phyloP scores from a whole-genome alignment of 2,113 vertebrate genomes.

The Nettapus auritus region DNA sequence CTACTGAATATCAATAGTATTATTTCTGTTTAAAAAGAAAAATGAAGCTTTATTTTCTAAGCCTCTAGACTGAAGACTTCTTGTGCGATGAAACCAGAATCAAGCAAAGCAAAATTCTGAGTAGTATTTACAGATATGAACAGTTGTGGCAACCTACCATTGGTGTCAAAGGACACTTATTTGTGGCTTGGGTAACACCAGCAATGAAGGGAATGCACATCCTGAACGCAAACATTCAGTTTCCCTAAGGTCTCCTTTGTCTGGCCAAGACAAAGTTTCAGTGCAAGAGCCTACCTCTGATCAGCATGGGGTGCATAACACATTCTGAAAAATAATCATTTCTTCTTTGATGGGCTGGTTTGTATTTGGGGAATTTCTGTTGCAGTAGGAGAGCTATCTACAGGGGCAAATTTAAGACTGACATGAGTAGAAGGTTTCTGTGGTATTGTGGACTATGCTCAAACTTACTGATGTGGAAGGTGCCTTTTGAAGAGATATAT shows the following conservation, averaged over 20 bases:
- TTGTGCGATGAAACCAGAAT: constrained; percentile 61
- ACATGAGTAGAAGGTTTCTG: neutral
- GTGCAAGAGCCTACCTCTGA: constrained; percentile 17
- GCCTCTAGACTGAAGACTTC: constrained; percentile 12
- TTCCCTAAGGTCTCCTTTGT: constrained; percentile 11
- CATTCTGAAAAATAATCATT: neutral
- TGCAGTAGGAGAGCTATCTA: neutral
- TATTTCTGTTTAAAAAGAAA: neutral
- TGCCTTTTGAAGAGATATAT: neutral
- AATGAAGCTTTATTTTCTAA: constrained; percentile 31
- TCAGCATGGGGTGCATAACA: neutral
- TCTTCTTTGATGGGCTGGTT: neutral
- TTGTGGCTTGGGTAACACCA: constrained; percentile 51
- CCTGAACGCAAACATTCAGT: neutral
- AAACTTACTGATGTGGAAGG: neutral
- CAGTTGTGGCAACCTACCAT: constrained; percentile 60
- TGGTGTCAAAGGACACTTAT: constrained; percentile 71
- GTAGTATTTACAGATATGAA: constrained; percentile 57
- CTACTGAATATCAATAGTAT: neutral
- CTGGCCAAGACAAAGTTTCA: constrained; percentile 3
- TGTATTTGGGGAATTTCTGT: neutral
- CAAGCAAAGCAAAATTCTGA: constrained; percentile 46
- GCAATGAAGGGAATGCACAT: neutral
- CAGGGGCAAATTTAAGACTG: neutral
- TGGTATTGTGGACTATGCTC: neutral